Conservation (phyloP, 2,888 invertebrate species). For the Periphyllus acericola region DNA sequence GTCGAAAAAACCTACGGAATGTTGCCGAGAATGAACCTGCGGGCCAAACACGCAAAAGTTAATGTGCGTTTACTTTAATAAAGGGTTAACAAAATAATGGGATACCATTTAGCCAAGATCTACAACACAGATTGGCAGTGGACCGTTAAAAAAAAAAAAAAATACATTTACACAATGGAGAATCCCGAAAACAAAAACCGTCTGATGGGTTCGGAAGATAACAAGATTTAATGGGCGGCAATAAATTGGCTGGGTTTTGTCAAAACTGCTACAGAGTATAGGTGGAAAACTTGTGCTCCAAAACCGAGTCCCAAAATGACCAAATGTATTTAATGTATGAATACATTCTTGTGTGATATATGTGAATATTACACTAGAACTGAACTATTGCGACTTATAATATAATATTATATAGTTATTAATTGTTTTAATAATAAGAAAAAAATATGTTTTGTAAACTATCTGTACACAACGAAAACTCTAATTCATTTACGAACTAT, state of each 20-base stretch:
- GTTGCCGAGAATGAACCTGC: background rate
- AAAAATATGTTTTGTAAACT: no score
- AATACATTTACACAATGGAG: conserved; percentile 14
- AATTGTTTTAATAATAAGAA: no score
- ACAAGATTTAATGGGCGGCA: conserved; percentile 34
- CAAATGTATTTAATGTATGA: conserved; percentile 26
- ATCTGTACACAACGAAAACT: background rate
- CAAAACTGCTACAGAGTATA: conserved; percentile 18
- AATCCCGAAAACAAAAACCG: conserved; percentile 52
- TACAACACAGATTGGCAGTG: conserved; percentile 35
- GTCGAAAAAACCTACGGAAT: conserved; percentile 11
- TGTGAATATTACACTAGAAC: no score
- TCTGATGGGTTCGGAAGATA: conserved; percentile 47
- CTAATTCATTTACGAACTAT: background rate
- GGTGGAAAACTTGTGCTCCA: conserved; percentile 12
- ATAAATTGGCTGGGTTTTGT: conserved; percentile 38
- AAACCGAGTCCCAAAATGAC: background rate
- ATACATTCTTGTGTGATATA: no score
- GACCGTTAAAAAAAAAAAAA: conserved; percentile 24
- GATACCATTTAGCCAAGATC: conserved; percentile 44
- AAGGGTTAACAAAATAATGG: conserved; percentile 58
- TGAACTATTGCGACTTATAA: no score
- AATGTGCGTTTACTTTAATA: conserved; percentile 43
- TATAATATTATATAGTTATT: no score
- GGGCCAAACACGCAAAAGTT: conserved; percentile 42